Base-by-base conservation (phyloP, 1,140 invertebrate genomes). In the Carcinoscorpius rotundicauda region DNA sequence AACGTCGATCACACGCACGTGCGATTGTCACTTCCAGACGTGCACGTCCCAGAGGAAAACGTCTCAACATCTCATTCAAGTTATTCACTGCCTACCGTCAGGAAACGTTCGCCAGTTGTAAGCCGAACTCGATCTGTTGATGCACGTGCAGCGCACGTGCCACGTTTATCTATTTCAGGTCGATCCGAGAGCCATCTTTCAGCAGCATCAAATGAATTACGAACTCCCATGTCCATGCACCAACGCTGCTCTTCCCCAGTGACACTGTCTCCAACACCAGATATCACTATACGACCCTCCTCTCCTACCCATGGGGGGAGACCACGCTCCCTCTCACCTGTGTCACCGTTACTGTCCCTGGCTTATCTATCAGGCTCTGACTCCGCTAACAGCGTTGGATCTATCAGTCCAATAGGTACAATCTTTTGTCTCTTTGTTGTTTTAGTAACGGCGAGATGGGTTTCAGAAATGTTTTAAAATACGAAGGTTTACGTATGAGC, bases 121-220 rank as follows among this genome's bases (percentile, higher is more conserved):
- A 68, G 64, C 58, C 66, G 66, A 10, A 64, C 66, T 10, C 63
- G 66, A 51, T 68, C 66, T 51, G 65, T 68, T 63, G 66, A 68
- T 50, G 66, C 66, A n/a, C 63, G 66, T 9, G 66, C 66, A 49
- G 65, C 65, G 66, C 66, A 58, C 57, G 63, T 64, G 9, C 64
- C 64, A 11, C 63, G 64, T 49, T 61, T 68, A 51, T 65, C 66
- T n/a, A 64, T 68, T 61, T 65, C 61, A 56, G 60, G 49, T 3
- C 53, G 63, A 4, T 68, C 62, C 48, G 64, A 65, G 57, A 64
- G 66, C 51, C 64, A 65, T 53, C 62, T 57, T 51, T 61, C 66
- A 8, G 48, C 49, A 8, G 6, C 9, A 49, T 29, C 29, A 29
- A 50, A 60, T 48, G 29, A 48, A 10, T 49, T 49, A 10, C 59